phyloP scores from a whole-genome alignment of 2,888 invertebrate species.

The Eupeodes luniger region DNA sequence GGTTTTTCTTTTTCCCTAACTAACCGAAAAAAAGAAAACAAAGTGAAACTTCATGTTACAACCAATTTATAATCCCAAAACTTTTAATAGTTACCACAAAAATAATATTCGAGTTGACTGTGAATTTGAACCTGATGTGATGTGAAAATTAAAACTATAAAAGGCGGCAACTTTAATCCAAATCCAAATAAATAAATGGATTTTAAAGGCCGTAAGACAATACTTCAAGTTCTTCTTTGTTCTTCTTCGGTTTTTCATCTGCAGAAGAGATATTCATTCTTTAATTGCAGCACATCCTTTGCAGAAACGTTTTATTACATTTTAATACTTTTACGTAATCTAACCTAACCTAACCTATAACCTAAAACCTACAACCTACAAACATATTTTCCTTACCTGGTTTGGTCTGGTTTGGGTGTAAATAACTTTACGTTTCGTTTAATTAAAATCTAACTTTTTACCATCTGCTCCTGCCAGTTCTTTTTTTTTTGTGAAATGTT shows the following conservation, averaged over 20 bases:
- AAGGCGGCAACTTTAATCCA: neutral
- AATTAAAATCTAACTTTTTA: constrained; percentile 62
- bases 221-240: neutral
- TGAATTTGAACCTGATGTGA: neutral
- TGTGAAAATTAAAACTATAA: no score
- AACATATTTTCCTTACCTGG: no score
- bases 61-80: constrained; percentile 26
- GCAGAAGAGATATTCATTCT: constrained; percentile 4
- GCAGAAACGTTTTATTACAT: constrained; percentile 40
- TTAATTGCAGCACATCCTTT: constrained; percentile 21
- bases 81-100: constrained; percentile 16
- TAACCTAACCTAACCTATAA: no score
- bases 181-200: neutral
- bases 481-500: neutral
- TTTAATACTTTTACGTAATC: constrained; percentile 30
- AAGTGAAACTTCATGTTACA: constrained; percentile 12
- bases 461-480: constrained; percentile 28
- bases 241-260: neutral
- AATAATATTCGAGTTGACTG: neutral
- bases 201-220: neutral
- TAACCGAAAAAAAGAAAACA: neutral
- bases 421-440: constrained; percentile 58
- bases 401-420: neutral
- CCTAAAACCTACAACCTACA: no score
- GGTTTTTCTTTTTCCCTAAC: neutral